Evolutionary conservation across 2,888 invertebrate genomes (phyloP).

Genomic region (Sturmia bella): DNA sequence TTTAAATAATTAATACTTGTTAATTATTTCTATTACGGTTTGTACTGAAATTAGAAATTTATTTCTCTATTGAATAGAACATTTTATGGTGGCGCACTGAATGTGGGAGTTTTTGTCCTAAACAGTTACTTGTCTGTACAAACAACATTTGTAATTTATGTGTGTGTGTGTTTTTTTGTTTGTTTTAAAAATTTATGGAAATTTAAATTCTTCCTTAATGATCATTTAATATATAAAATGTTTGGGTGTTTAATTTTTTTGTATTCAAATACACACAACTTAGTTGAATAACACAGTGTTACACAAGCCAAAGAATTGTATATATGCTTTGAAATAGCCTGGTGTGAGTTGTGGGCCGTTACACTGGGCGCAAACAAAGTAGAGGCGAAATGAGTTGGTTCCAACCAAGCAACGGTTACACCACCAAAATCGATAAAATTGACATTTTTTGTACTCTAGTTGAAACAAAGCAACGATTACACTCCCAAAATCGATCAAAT

Average conservation of each 20-base stretch:
- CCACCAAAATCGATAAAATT: too few relatives aligned
- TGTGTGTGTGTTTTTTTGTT: background rate
- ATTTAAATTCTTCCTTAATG: conserved; percentile 14
- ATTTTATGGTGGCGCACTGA: background rate
- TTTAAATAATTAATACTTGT: conserved; percentile 24
- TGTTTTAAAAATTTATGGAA: conserved; percentile 5
- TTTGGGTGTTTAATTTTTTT: conserved; percentile 23
- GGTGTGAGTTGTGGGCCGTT: too few relatives aligned
- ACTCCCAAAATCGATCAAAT: too few relatives aligned
- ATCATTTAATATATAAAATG: background rate
- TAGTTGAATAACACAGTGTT: too few relatives aligned
- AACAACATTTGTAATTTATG: conserved; percentile 30
- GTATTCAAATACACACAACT: too few relatives aligned
- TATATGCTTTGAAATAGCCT: too few relatives aligned
- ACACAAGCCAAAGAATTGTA: too few relatives aligned
- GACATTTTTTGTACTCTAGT: too few relatives aligned
- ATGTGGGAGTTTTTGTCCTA: conserved; percentile 9
- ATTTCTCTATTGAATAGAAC: conserved; percentile 19
- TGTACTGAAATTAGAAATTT: conserved; percentile 39
- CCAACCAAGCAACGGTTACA: too few relatives aligned
- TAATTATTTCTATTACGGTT: conserved; percentile 28
- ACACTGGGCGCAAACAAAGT: too few relatives aligned
- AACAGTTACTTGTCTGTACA: conserved; percentile 4
- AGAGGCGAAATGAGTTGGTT: too few relatives aligned
- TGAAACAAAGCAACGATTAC: too few relatives aligned